Conservation (phyloP, 2,888 invertebrate species). For the Rhimphoctona megacephalus region DNA sequence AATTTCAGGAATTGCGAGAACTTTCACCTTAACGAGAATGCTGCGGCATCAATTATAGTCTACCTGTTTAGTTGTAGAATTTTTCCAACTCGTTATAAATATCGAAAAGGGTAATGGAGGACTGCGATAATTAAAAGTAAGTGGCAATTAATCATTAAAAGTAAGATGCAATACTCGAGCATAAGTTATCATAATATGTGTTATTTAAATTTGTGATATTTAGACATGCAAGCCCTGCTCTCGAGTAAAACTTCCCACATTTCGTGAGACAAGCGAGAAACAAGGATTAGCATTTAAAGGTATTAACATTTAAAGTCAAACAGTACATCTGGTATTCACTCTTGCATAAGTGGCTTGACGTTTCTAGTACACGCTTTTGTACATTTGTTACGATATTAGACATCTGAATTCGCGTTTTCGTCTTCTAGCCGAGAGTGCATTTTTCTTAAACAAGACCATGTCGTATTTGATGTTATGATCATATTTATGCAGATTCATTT, state of each 20-base stretch:
- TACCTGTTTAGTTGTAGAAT: neutral
- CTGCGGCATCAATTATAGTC: neutral
- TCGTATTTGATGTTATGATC: neutral
- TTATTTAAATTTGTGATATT: constrained; percentile 1
- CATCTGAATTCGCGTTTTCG: neutral
- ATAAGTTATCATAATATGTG: neutral
- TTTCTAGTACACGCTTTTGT: neutral
- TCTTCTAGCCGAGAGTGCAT: neutral
- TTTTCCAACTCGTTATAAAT: neutral
- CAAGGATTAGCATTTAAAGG: constrained; percentile 55
- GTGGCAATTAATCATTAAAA: neutral
- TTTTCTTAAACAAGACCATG: neutral
- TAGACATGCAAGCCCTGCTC: neutral
- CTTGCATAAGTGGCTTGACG: neutral
- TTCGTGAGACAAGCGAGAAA: constrained; percentile 37
- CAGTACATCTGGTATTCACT: neutral
- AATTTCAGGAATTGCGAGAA: neutral
- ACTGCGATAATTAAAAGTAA: neutral
- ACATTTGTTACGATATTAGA: neutral
- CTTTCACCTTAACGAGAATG: neutral
- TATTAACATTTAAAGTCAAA: constrained; percentile 5
- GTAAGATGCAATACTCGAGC: neutral
- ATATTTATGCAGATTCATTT: neutral
- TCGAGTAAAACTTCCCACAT: neutral
- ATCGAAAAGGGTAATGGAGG: neutral